Conservation (phyloP, 1,140 invertebrate genomes). For the Ceratina australensis region DNA sequence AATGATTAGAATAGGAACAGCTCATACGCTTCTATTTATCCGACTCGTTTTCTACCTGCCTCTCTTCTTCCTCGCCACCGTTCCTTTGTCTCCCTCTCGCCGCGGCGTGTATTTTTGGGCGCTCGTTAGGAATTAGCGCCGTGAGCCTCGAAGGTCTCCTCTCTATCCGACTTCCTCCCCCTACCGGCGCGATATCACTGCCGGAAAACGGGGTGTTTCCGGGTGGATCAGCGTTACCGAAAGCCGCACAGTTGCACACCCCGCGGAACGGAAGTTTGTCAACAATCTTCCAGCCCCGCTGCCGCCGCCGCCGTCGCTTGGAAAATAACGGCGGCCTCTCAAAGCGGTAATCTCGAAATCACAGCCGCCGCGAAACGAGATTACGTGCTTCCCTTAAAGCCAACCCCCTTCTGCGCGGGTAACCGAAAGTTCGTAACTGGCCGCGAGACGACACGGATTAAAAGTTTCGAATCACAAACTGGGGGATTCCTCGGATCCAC, state of each 20-base stretch:
- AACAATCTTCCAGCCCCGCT: constrained; percentile 36
- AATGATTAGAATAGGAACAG: neutral
- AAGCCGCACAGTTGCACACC: constrained; percentile 13
- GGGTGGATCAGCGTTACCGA: constrained; percentile 20
- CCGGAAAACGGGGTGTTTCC: neutral
- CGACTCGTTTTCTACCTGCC: constrained; percentile 41
- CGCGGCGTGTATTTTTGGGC: constrained; percentile 45
- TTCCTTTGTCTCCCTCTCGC: neutral
- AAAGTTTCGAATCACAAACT: constrained; percentile 17
- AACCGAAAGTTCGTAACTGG: constrained; percentile 37
- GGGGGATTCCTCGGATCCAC: constrained; percentile 13
- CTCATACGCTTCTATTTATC: constrained; percentile 41
- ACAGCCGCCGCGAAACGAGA: constrained; percentile 33
- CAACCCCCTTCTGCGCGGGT: neutral
- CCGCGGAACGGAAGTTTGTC: constrained; percentile 34
- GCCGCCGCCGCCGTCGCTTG: neutral
- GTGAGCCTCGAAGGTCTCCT: constrained; percentile 33
- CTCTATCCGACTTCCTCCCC: constrained; percentile 20
- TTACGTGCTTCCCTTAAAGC: constrained; percentile 31
- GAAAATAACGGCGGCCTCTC: constrained; percentile 12
- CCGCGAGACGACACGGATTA: constrained; percentile 40
- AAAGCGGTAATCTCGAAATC: constrained; percentile 42
- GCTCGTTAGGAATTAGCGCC: constrained; percentile 48
- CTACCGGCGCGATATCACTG: neutral
- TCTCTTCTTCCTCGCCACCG: constrained; percentile 16